Evolutionary conservation across 1,140 invertebrate genomes (phyloP).

Genomic region (Leguminivora glycinivorella): DNA sequence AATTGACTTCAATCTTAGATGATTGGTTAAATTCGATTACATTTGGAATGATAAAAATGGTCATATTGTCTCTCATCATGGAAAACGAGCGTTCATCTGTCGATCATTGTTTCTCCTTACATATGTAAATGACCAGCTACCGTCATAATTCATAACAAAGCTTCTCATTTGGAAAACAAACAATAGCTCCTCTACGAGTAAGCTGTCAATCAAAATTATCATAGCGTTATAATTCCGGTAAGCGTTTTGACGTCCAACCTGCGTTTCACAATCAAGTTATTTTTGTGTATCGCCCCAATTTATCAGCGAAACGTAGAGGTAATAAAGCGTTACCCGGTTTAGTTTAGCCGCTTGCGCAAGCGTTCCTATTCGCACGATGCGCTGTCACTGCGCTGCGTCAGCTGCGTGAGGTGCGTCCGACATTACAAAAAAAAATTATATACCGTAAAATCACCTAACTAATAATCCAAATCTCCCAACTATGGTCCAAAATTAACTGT

Average conservation of each 20-base stretch:
- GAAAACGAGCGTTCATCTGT: background rate
- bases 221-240: background rate
- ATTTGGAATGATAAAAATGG: too few relatives aligned
- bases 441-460: too few relatives aligned
- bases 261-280: background rate
- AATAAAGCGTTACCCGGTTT: conserved; percentile 48
- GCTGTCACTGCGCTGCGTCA: conserved; percentile 11
- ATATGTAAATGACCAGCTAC: conserved; percentile 4
- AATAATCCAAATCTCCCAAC: too few relatives aligned
- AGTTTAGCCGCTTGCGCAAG: conserved; percentile 55
- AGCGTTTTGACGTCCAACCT: background rate
- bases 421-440: too few relatives aligned
- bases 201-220: background rate
- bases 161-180: background rate
- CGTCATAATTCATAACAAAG: background rate
- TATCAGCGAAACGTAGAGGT: conserved; percentile 41
- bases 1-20: too few relatives aligned
- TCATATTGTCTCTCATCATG: too few relatives aligned
- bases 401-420: conserved; percentile 21
- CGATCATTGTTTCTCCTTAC: background rate
- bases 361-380: conserved; percentile 59
- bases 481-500: too few relatives aligned
- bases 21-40: too few relatives aligned
- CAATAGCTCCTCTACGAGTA: background rate
- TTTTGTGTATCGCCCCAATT: conserved; percentile 46